A percentile compares a stretch with the other conserved stretches of the same genome.
These are phyloP conservation scores for Ariopsis seemanni DNA, from an alignment of 2,113 vertebrate genomes.

Conservation along the genomic window DNA sequence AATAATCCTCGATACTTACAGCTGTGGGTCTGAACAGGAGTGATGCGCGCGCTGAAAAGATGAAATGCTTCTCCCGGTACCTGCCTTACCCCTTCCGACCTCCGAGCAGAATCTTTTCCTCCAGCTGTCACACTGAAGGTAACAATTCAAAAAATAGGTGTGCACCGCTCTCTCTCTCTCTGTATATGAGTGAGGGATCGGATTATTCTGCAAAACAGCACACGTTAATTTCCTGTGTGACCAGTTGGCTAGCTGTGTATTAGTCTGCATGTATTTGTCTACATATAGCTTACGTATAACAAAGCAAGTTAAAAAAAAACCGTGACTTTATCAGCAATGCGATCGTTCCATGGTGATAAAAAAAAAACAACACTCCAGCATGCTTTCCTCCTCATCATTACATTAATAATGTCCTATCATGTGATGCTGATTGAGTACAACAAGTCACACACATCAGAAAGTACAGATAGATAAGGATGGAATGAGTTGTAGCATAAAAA, in stretches of 20 bases:
- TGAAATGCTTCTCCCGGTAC: slow-evolving; percentile 87
- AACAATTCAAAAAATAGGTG: slow-evolving; percentile 49
- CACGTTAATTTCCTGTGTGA: neutral
- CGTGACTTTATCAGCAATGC: neutral
- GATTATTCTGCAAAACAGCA: neutral
- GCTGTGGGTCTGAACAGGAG: slow-evolving; percentile 33
- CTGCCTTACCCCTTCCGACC: slow-evolving; percentile 84
- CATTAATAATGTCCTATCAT: slow-evolving; percentile 7
- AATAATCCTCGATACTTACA: slow-evolving; percentile 44
- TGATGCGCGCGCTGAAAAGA: slow-evolving; percentile 66
- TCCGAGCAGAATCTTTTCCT: slow-evolving; percentile 79
- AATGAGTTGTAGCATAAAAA: neutral
- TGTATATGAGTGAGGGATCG: neutral
- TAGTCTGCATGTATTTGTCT: no score
- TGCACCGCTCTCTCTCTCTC: neutral
- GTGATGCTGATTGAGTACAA: neutral
- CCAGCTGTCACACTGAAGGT: slow-evolving; percentile 85
- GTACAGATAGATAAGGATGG: neutral
- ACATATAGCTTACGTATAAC: neutral
- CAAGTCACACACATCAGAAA: neutral
- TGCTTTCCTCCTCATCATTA: neutral
- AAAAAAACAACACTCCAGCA: neutral
- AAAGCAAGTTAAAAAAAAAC: neutral
- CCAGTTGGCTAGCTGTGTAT: neutral
- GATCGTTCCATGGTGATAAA: neutral